A percentile compares a stretch with the other conserved stretches of the same genome.
Conservation (phyloP, 1,140 invertebrate species). For the Ceratina japonica region DNA sequence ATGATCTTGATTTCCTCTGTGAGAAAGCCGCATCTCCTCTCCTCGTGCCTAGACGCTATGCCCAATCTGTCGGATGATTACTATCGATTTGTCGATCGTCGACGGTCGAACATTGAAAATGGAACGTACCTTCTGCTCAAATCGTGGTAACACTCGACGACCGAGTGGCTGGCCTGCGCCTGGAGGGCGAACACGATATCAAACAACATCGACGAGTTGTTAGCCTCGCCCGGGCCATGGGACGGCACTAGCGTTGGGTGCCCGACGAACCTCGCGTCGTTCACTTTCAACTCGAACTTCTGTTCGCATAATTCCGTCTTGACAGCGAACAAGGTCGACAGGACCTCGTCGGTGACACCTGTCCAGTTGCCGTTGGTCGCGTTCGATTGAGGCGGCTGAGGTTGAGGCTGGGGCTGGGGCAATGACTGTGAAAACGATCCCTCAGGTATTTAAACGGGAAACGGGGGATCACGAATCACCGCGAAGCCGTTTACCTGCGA, state of each 20-base stretch:
- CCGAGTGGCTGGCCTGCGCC: slow-evolving; percentile 93
- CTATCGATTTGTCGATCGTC: neutral
- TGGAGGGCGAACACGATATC: slow-evolving; percentile 96
- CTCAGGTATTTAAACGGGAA: too few species aligned
- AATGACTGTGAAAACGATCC: slow-evolving; percentile 59
- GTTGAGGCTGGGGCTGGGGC: slow-evolving; percentile 67
- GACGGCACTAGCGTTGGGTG: slow-evolving; percentile 91
- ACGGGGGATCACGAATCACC: too few species aligned
- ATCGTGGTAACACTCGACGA: slow-evolving; percentile 97
- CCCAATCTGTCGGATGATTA: slow-evolving; percentile 83
- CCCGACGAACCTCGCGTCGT: slow-evolving; percentile 96
- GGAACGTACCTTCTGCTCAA: slow-evolving; percentile 85
- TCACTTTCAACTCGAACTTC: slow-evolving; percentile 96
- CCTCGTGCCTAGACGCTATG: slow-evolving; percentile 93
- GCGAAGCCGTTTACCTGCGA: slow-evolving; percentile 78
- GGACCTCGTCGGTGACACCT: slow-evolving; percentile 90
- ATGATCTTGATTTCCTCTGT: slow-evolving; percentile 94
- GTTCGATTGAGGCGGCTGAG: slow-evolving; percentile 36
- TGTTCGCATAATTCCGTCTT: slow-evolving; percentile 92
- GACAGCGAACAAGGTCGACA: slow-evolving; percentile 95
- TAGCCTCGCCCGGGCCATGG: slow-evolving; percentile 82
- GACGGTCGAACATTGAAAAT: neutral
- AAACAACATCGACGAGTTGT: slow-evolving; percentile 88
- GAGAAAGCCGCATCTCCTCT: slow-evolving; percentile 93
- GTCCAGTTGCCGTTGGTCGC: slow-evolving; percentile 81